These are phyloP conservation scores for Myotis planiceps DNA, from an alignment of 2,797 vertebrate species.

Conservation along the genomic window DNA sequence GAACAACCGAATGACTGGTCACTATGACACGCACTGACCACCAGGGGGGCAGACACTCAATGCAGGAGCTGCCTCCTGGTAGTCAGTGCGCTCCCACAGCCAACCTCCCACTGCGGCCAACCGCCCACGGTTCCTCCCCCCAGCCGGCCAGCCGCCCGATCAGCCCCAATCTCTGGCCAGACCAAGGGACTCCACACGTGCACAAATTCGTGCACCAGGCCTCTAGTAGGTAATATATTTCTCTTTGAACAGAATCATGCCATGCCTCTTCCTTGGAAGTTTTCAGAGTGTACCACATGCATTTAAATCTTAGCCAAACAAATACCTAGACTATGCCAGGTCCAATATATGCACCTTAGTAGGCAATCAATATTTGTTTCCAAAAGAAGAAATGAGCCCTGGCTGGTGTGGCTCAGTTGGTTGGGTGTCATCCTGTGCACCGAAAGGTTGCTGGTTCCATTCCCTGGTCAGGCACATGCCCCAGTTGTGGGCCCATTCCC, in stretches of 20 bases:
- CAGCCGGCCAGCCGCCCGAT: no score
- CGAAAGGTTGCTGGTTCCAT: background rate
- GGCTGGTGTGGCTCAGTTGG: background rate
- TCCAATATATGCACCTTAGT: background rate
- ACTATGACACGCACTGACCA: no score
- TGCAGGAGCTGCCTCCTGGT: no score
- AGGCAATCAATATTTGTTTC: background rate
- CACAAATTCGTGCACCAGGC: no score
- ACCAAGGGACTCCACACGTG: no score
- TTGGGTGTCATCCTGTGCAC: background rate
- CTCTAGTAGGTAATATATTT: background rate
- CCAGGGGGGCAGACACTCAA: no score
- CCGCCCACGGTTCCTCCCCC: rapidly evolving
- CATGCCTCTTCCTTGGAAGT: background rate
- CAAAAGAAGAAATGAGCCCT: background rate
- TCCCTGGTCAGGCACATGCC: background rate
- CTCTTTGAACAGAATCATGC: background rate
- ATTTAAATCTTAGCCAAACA: background rate
- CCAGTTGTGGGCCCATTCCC: no score
- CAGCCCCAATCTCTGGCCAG: no score
- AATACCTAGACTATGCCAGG: background rate
- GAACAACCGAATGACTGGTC: no score
- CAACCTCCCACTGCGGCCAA: no score
- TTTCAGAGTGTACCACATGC: background rate
- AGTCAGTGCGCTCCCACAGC: no score